These are phyloP conservation scores for Scaptomyza graminum DNA, from an alignment of 1,140 invertebrate species.

Conservation along the genomic window DNA sequence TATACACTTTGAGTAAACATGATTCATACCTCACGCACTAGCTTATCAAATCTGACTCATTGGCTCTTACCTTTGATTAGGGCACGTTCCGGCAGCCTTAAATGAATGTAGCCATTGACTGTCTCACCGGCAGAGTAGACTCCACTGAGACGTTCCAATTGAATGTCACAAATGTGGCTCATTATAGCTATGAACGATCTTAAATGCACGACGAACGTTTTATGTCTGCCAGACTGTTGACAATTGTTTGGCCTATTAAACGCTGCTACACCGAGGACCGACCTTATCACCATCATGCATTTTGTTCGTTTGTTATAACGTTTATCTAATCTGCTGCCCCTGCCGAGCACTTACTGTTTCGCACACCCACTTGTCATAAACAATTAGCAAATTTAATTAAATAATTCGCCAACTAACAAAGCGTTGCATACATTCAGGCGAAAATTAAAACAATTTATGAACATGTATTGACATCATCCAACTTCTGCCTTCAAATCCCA, in stretches of 20 bases:
- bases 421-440: conserved; percentile 54
- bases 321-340: conserved; percentile 59
- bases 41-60: conserved; percentile 52
- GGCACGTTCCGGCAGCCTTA: conserved; percentile 62
- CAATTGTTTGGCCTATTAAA: conserved; percentile 57
- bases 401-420: conserved; percentile 1
- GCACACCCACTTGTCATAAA: conserved; percentile 22
- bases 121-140: conserved; percentile 67
- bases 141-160: conserved; percentile 61
- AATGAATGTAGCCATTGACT: conserved; percentile 55
- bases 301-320: conserved; percentile 38
- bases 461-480: no score
- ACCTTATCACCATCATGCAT: conserved; percentile 53
- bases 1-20: not conserved
- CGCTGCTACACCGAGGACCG: conserved; percentile 5
- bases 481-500: no score
- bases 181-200: conserved; percentile 42
- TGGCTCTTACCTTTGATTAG: conserved; percentile 64
- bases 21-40: conserved; percentile 18
- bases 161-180: conserved; percentile 58
- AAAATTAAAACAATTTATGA: not conserved
- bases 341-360: conserved; percentile 20
- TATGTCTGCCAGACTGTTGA: conserved; percentile 49
- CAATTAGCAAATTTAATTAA: conserved; percentile 64
- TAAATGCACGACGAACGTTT: conserved; percentile 34